These are phyloP conservation scores for Characodon lateralis DNA, from an alignment of 2,797 vertebrate genomes.

Conservation along the genomic window DNA sequence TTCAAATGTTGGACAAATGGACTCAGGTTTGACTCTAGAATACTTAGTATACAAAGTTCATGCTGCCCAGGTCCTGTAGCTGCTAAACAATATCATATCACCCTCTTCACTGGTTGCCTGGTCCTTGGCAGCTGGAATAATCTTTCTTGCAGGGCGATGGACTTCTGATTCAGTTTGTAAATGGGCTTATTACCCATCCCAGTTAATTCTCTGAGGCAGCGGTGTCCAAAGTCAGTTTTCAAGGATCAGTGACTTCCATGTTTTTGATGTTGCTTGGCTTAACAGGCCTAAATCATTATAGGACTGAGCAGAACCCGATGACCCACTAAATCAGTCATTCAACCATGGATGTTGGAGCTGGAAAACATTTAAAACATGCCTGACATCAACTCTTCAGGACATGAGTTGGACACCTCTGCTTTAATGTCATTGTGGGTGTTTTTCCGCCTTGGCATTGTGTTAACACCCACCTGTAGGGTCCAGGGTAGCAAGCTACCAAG, in stretches of 20 bases:
- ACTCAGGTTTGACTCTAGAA: no score
- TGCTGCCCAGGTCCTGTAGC: no score
- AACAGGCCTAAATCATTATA: neutral
- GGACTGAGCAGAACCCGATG: neutral
- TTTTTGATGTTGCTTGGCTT: no score
- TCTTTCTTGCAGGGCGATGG: neutral
- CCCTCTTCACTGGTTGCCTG: no score
- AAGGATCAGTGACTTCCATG: neutral
- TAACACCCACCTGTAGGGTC: no score
- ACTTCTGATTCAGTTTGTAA: neutral
- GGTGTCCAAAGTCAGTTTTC: no score
- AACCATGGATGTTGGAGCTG: neutral
- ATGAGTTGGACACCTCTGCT: neutral
- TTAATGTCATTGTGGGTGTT: neutral
- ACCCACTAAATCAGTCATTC: neutral
- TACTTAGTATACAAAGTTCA: no score
- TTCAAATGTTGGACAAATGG: no score
- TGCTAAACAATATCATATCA: no score
- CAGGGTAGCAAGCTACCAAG: neutral
- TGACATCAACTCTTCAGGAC: neutral
- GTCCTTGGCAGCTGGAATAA: neutral
- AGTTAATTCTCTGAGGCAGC: neutral
- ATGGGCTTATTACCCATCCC: neutral
- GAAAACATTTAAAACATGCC: neutral
- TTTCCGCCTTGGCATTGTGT: neutral